A percentile compares a stretch with the other conserved stretches of the same genome.
Conservation (phyloP, 2,888 invertebrate species). For the Ectemnius lituratus region DNA sequence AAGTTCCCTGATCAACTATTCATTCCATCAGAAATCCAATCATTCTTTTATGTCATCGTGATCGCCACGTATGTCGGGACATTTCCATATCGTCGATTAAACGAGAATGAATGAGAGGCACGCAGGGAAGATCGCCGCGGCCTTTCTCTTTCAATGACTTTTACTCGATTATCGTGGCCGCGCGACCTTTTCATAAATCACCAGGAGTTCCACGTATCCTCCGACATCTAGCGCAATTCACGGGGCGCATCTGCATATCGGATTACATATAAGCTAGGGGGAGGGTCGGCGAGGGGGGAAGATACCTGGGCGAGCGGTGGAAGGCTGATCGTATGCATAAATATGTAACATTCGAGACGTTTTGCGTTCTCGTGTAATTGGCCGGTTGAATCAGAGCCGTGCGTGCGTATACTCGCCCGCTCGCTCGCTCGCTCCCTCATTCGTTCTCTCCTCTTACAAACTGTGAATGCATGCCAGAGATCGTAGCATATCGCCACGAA, state of each 20-base stretch:
- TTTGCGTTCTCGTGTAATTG: conserved; percentile 62
- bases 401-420: too few relatives aligned
- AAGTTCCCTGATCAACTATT: neutral
- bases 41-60: too few relatives aligned
- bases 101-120: too few relatives aligned
- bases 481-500: neutral
- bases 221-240: conserved; percentile 21
- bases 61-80: too few relatives aligned
- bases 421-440: too few relatives aligned
- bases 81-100: too few relatives aligned
- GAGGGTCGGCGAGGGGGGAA: conserved; percentile 39
- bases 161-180: conserved; percentile 39
- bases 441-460: conserved; percentile 2
- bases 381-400: conserved; percentile 38
- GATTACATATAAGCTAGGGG: conserved; percentile 51
- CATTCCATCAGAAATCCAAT: too few relatives aligned
- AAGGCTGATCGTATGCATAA: conserved; percentile 57
- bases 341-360: conserved; percentile 62
- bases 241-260: conserved; percentile 63
- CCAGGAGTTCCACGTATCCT: conserved; percentile 26
- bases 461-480: conserved; percentile 2
- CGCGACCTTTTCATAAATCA: conserved; percentile 46
- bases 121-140: neutral
- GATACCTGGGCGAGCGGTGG: conserved; percentile 42
- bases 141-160: conserved; percentile 24